Percentiles rank a stretch among this genome's conserved stretches.
These are phyloP conservation scores for Istiophorus platypterus DNA, from an alignment of 2,113 vertebrate genomes.

Conservation along the genomic window DNA sequence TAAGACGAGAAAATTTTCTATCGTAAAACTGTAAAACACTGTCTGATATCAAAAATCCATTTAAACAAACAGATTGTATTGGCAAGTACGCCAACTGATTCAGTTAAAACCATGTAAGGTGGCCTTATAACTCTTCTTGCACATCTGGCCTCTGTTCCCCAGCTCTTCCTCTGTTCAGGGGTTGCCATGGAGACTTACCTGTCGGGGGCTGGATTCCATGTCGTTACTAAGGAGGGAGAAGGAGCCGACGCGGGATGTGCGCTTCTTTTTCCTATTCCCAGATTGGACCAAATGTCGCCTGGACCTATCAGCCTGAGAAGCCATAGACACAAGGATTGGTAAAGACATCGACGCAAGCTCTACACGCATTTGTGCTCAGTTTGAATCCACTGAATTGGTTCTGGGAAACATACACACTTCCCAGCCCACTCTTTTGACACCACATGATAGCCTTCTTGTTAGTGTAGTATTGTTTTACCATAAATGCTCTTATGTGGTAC, in stretches of 20 bases:
- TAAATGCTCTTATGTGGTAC: constrained; percentile 11
- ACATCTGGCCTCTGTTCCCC: constrained; percentile 48
- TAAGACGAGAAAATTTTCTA: neutral
- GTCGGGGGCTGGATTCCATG: constrained; percentile 62
- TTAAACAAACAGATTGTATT: neutral
- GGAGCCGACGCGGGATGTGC: constrained; percentile 74
- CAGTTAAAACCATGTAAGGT: constrained; percentile 51
- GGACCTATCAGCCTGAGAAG: constrained; percentile 75
- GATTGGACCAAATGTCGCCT: constrained; percentile 72
- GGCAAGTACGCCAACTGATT: constrained; percentile 6
- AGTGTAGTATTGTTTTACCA: neutral
- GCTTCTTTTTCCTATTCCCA: constrained; percentile 74
- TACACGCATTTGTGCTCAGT: neutral
- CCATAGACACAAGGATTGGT: constrained; percentile 32
- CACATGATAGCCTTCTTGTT: neutral
- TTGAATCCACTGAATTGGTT: neutral
- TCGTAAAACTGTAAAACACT: neutral
- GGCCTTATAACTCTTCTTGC: constrained; percentile 44
- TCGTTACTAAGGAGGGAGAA: constrained; percentile 77
- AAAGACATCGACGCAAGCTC: neutral
- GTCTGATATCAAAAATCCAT: constrained; percentile 5
- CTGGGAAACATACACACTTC: neutral
- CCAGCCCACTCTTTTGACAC: neutral
- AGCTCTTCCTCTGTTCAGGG: constrained; percentile 52
- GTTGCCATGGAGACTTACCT: constrained; percentile 80